A percentile compares a stretch with the other conserved stretches of the same genome.
These are phyloP conservation scores for Neomicropteryx cornuta DNA, from an alignment of 1,140 invertebrate genomes.

Conservation along the genomic window DNA sequence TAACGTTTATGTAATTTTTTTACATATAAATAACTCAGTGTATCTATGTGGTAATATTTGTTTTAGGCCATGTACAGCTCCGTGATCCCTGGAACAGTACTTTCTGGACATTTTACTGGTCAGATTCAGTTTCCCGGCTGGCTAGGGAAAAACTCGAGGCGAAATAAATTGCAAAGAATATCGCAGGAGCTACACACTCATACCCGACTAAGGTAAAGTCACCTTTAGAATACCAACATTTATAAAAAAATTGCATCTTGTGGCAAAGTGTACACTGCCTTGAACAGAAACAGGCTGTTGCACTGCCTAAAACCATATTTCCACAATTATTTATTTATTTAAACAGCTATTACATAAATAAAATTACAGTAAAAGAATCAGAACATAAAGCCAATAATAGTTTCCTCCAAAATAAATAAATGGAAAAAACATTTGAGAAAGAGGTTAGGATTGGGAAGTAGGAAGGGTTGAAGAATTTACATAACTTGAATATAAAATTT, in stretches of 20 bases:
- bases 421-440: too few species aligned
- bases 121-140: slow-evolving; percentile 88
- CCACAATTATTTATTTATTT: too few species aligned
- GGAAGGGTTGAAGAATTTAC: too few species aligned
- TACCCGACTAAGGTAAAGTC: slow-evolving; percentile 60
- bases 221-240: slow-evolving; percentile 4
- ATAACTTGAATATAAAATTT: too few species aligned
- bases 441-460: too few species aligned
- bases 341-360: too few species aligned
- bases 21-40: not conserved
- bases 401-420: too few species aligned
- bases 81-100: slow-evolving; percentile 76
- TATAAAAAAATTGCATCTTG: slow-evolving; percentile 1
- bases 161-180: slow-evolving; percentile 71
- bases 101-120: slow-evolving; percentile 65
- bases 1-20: slow-evolving; percentile 1
- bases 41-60: slow-evolving; percentile 5
- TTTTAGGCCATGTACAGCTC: slow-evolving; percentile 77
- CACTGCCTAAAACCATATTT: too few species aligned
- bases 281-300: too few species aligned
- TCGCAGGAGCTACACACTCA: slow-evolving; percentile 73
- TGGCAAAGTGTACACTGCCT: not conserved
- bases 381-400: too few species aligned
- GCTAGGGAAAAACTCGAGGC: slow-evolving; percentile 90
- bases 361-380: too few species aligned